These are phyloP conservation scores for Cynopterus sphinx DNA, from an alignment of 2,797 vertebrate species.

Conservation along the genomic window DNA sequence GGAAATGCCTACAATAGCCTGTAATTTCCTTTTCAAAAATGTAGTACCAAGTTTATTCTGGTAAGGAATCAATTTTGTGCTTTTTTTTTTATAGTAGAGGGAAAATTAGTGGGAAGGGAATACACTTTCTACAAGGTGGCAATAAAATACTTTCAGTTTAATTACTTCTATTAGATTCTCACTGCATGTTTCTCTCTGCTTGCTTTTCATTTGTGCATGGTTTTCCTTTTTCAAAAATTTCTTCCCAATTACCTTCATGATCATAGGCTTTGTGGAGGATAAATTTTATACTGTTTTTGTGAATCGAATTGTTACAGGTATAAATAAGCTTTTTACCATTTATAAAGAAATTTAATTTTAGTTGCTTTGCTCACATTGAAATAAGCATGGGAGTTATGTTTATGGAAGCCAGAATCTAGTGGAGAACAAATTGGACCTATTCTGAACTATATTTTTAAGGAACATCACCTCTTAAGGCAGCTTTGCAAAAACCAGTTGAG, in stretches of 20 bases:
- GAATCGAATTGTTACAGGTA: slow-evolving; percentile 5
- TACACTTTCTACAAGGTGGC: neutral
- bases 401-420: neutral
- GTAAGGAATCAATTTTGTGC: slow-evolving; percentile 46
- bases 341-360: slow-evolving; percentile 44
- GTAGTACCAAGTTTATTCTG: slow-evolving; percentile 34
- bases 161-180: neutral
- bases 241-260: slow-evolving; percentile 83
- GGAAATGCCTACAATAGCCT: slow-evolving; percentile 49
- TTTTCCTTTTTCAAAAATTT: slow-evolving; percentile 68
- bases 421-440: neutral
- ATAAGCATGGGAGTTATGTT: neutral
- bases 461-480: neutral
- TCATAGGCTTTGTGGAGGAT: slow-evolving; percentile 70
- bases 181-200: slow-evolving; percentile 75
- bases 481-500: neutral
- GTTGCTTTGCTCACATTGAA: neutral
- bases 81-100: neutral
- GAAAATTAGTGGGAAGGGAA: slow-evolving; percentile 59
- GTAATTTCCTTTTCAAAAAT: neutral
- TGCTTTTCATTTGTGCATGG: slow-evolving; percentile 81
- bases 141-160: slow-evolving; percentile 40
- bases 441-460: neutral
- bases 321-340: neutral
- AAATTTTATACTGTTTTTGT: neutral